Evolutionary conservation across 2,113 vertebrate genomes (phyloP), one percentile per base, ranked within the genome.

Genomic region (Gorsachius goisagi): DNA sequence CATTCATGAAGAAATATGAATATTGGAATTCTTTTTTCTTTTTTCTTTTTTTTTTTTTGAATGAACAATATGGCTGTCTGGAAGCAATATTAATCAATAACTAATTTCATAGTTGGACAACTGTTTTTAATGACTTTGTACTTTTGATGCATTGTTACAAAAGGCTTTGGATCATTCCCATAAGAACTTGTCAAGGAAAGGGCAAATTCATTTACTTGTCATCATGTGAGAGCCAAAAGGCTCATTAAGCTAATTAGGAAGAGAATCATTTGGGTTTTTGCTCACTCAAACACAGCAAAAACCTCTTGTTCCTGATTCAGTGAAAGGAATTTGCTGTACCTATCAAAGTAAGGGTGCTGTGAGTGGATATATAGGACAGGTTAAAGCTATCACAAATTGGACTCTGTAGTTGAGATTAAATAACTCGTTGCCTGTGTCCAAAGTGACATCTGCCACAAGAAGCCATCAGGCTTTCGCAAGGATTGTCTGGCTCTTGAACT

Each of bases 101-200:
- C 94, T 97, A 98, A 98, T 97, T 98, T 98, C 97, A 98, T 98
- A 98, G 97, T 92, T 98, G 97, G 96, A 98, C 97, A 98, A 97
- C 95, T 97, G 85, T 97, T 96, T 98, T 97, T 98, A 98, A 98
- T 97, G 97, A 97, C 96, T 97, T 95, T 59, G 88, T 96, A 94
- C 68, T 85, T 97, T 90, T 94, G 86, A 98, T 83, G 64, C 89
- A 95, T 96, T 95, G 95, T 97, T 93, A 85, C 73, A 3, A 93
- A 97, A 96, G 92, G 74, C 87, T 97, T 97, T 88, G 27, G 85
- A 96, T 96, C 94, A 89, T 95, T 97, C 95, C 95, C 93, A 96
- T 71, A 97, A 97, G 94, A 96, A 95, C 91, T 83, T 97, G 97
- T 98, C 97, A 97, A 87, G 85, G 85, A 98, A 98, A 98, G 90